Percentiles rank a stretch among this genome's conserved stretches.
These are phyloP conservation scores for Manacus vitellinus DNA, from an alignment of 2,113 vertebrate genomes.

Conservation along the genomic window DNA sequence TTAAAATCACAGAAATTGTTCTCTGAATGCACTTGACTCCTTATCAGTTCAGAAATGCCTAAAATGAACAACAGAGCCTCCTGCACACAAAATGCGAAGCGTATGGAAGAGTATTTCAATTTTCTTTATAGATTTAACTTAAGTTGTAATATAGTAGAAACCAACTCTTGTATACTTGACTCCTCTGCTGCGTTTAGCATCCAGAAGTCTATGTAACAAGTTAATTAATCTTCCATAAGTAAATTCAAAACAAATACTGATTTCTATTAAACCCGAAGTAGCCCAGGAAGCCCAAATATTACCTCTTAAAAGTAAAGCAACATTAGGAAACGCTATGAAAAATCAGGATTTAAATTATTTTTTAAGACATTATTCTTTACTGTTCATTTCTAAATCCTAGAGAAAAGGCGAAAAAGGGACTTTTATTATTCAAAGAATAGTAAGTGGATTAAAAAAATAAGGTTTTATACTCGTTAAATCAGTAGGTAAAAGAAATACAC, in stretches of 20 bases:
- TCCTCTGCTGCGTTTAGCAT: background rate
- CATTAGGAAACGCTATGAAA: background rate
- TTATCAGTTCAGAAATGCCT: background rate
- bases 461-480: background rate
- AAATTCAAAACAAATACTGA: background rate
- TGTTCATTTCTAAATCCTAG: background rate
- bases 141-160: background rate
- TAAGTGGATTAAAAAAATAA: fast-evolving
- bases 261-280: background rate
- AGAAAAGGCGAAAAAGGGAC: background rate
- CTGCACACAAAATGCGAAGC: background rate
- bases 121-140: background rate
- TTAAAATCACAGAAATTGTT: background rate
- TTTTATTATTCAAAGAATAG: background rate
- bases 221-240: background rate
- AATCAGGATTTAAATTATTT: background rate
- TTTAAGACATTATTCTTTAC: background rate
- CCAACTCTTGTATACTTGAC: background rate
- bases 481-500: background rate
- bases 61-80: background rate
- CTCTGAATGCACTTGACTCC: background rate
- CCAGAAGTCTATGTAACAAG: background rate
- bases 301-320: background rate
- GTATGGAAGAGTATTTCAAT: background rate
- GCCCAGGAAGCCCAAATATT: background rate